phyloP scores from a whole-genome alignment of 2,113 vertebrate species.

The Dendropsophus ebraccatus region DNA sequence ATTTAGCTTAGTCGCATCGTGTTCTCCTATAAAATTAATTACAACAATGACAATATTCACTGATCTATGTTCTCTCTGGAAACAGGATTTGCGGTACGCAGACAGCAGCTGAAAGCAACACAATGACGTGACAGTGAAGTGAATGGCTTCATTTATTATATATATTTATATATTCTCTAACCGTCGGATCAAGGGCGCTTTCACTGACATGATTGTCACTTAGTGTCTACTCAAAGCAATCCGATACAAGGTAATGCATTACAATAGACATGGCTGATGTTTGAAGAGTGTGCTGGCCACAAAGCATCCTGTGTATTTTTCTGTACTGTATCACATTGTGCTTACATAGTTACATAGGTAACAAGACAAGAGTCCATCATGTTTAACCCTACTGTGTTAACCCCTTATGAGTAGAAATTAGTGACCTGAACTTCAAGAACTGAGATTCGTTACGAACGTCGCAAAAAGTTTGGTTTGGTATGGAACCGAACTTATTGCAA shows the following conservation, averaged over 20 bases:
- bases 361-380: no score
- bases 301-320: no score
- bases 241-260: neutral
- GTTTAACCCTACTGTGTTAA: no score
- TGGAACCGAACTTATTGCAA: no score
- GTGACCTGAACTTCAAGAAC: no score
- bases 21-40: conserved; percentile 12
- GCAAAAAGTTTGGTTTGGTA: no score
- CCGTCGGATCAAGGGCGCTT: neutral
- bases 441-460: no score
- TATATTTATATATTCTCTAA: neutral
- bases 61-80: neutral
- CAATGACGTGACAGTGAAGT: neutral
- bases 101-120: neutral
- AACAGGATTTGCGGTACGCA: neutral
- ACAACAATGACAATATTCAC: conserved; percentile 20
- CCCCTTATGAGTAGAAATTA: no score
- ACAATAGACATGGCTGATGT: neutral
- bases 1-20: neutral
- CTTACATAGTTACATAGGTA: no score
- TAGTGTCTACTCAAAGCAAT: neutral
- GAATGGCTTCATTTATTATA: neutral
- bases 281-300: neutral
- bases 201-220: neutral
- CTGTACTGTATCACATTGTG: no score